Percentiles rank a stretch among this genome's conserved stretches.
Evolutionary conservation across 1,140 invertebrate genomes (phyloP).

Genomic region (Drosophila watanabei): DNA sequence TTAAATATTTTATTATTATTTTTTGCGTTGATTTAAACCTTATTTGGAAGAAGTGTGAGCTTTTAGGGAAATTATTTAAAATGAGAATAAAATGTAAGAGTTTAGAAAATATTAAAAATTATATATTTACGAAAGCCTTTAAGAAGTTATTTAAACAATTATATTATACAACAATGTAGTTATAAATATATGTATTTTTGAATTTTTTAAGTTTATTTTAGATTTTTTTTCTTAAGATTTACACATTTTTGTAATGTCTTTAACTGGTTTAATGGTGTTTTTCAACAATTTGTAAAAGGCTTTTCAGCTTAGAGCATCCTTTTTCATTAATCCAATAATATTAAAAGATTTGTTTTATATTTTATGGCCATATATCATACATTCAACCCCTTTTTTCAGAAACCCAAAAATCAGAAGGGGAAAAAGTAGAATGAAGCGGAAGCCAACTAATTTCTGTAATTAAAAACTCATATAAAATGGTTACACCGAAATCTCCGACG

Average conservation of each 20-base stretch:
- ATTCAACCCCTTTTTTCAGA: not conserved
- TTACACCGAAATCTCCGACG: conserved; percentile 58
- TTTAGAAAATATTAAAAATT: not conserved
- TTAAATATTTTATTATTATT: conserved; percentile 66
- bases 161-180: not conserved
- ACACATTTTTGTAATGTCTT: not conserved
- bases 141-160: not conserved
- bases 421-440: conserved; percentile 35
- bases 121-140: too few species aligned
- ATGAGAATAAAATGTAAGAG: not conserved
- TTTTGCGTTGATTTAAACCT: not conserved
- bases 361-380: conserved; percentile 13
- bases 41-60: not conserved
- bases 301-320: not conserved
- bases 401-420: not conserved
- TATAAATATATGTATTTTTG: not conserved
- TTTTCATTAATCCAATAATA: not conserved
- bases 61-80: not conserved
- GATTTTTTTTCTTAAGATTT: not conserved
- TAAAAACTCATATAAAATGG: conserved; percentile 85
- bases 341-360: not conserved
- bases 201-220: not conserved
- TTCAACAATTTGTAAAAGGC: not conserved
- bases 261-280: not conserved
- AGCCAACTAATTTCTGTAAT: conserved; percentile 81